Conservation (phyloP, 37 sponge, comb jelly and placozoan species). For the Geodia barretti region DNA sequence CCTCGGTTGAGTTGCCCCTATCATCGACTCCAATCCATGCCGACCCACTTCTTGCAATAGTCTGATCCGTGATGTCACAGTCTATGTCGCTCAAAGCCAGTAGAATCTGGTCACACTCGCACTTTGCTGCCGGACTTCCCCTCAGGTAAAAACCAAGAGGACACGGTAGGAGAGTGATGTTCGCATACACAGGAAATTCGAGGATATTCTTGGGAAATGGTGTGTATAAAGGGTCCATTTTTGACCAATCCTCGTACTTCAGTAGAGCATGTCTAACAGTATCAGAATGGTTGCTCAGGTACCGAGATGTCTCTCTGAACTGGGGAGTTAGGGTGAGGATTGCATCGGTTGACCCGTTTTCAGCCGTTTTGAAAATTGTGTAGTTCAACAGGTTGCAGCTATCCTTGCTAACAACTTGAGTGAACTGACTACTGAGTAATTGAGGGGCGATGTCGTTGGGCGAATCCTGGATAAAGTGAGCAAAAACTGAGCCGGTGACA, state of each 20-base stretch:
- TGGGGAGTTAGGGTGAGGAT: background rate
- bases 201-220: background rate
- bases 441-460: background rate
- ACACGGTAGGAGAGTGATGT: background rate
- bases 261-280: background rate
- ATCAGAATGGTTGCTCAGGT: background rate
- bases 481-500: background rate
- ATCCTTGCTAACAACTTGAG: background rate
- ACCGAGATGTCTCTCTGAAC: background rate
- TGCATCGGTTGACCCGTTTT: background rate
- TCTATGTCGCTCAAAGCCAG: background rate
- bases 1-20: background rate
- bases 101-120: background rate
- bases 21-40: background rate
- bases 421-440: background rate
- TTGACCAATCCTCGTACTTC: background rate
- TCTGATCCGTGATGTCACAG: constrained; percentile 9
- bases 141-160: constrained; percentile 11
- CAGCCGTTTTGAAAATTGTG: background rate
- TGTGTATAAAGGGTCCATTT: too few relatives aligned
- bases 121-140: background rate
- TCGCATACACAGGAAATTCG: background rate
- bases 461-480: background rate
- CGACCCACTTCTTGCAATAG: background rate
- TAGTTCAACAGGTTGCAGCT: background rate